Base-by-base conservation (phyloP, 1,140 invertebrate genomes). In the Myzus persicae region DNA sequence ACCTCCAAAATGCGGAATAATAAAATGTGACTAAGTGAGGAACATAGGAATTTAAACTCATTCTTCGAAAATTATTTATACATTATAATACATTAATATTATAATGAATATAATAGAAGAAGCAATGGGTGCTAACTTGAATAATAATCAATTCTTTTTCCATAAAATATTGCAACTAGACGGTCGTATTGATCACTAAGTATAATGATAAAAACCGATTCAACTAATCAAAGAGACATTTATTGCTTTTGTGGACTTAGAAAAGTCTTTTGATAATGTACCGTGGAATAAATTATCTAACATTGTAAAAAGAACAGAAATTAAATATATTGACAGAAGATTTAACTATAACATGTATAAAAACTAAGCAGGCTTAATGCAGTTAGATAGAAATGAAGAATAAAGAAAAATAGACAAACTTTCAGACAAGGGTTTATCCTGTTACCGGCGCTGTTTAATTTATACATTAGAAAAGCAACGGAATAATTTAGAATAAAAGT, bases 211-310 rank as follows among this genome's bases (percentile, higher is more conserved):
- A 31, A 88, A 46, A 89, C 6, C 38, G 11, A n/a, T 89, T 51
- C 48, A 20, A 36, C 26, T 20, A 42, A 51, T 46, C 87, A 89
- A 89, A 89, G 18, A 42, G n/a, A 42, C 44, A 31, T 89, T 89
- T 89, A 89, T 89, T 89, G 46, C 31, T 20, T 89, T 51, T 46
- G 40, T 89, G 48, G n/a, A 89, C 36, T 20, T 89, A 11, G 46
- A 89, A n/a, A 89, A 89, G 46, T 26, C 26, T n/a, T 89, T 89
- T 46, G 14, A 89, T 89, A 51, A 91, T 67, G 90, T 76, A 36
- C 38, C 51, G 18, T n/a, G 42, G 46, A 89, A 42, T n/a, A 89
- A 89, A 48, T n/a, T 89, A 48, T 51, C 51, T 89, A 31, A 89
- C 20, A 89, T 89, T 48, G 2, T 89, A 46, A 46, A 89, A 89